These are phyloP conservation scores for Hirtodrosophila confusa DNA, from an alignment of 2,888 invertebrate genomes.

Conservation along the genomic window DNA sequence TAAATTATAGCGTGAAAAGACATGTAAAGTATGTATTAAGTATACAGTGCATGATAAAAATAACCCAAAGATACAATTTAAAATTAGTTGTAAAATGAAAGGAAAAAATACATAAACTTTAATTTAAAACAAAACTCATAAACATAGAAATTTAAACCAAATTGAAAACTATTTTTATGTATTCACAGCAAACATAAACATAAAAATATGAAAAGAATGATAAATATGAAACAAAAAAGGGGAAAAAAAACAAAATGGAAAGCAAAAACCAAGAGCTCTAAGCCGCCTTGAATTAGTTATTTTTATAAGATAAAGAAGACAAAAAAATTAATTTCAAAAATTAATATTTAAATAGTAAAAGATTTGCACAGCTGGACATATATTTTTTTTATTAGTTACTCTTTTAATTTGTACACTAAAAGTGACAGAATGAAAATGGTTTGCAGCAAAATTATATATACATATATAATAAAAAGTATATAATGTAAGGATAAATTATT, in stretches of 20 bases:
- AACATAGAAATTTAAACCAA: constrained; percentile 60
- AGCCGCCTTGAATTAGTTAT: constrained; percentile 80
- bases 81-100: constrained; percentile 67
- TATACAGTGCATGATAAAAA: constrained; percentile 58
- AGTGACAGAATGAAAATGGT: constrained; percentile 45
- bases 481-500: constrained; percentile 27
- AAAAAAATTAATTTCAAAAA: constrained; percentile 59
- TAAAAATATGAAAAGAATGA: constrained; percentile 19
- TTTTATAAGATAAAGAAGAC: constrained; percentile 67
- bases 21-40: constrained; percentile 70
- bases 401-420: constrained; percentile 58
- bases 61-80: constrained; percentile 73
- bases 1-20: constrained; percentile 52
- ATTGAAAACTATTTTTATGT: constrained; percentile 55
- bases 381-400: constrained; percentile 25
- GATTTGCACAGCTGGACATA: constrained; percentile 39
- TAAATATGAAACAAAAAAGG: constrained; percentile 13
- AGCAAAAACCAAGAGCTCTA: constrained; percentile 74
- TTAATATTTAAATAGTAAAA: constrained; percentile 56
- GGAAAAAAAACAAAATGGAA: constrained; percentile 29
- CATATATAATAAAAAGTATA: constrained; percentile 29
- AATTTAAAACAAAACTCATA: constrained; percentile 39
- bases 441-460: constrained; percentile 32
- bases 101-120: constrained; percentile 64
- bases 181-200: constrained; percentile 31